Percentiles rank a stretch among this genome's conserved stretches.
These are phyloP conservation scores for Chloebia gouldiae DNA, from an alignment of 2,113 vertebrate genomes.

Conservation along the genomic window DNA sequence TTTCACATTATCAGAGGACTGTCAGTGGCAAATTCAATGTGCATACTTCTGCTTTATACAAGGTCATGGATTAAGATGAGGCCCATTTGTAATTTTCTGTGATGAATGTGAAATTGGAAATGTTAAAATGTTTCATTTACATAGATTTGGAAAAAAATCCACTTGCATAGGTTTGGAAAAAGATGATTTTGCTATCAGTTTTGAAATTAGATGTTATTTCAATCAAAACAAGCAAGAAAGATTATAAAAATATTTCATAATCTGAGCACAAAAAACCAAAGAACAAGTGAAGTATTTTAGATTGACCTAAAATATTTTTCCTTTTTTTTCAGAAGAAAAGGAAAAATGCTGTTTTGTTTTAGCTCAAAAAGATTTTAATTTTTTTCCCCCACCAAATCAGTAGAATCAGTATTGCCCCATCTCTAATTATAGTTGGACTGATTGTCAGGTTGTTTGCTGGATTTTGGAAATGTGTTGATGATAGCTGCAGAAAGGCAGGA, in stretches of 20 bases:
- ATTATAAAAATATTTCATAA: background rate
- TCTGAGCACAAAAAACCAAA: background rate
- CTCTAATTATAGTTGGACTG: background rate
- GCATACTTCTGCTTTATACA: background rate
- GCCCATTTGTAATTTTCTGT: background rate
- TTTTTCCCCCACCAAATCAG: background rate
- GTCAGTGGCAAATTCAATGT: background rate
- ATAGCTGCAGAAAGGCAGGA: background rate
- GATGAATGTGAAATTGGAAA: background rate
- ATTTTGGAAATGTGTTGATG: background rate
- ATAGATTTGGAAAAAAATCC: background rate
- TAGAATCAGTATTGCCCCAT: background rate
- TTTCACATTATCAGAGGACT: background rate
- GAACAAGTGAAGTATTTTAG: background rate
- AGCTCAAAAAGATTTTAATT: background rate
- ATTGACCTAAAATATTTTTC: background rate
- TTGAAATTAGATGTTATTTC: background rate
- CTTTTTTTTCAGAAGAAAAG: background rate
- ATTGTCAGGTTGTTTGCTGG: background rate
- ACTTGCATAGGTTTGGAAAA: background rate
- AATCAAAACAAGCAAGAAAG: background rate
- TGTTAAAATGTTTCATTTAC: background rate
- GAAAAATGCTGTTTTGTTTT: background rate
- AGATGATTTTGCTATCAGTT: background rate
- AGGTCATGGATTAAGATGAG: background rate